Base-by-base conservation (phyloP, 2,888 invertebrate species). In the Holacanthella duospinosa region DNA sequence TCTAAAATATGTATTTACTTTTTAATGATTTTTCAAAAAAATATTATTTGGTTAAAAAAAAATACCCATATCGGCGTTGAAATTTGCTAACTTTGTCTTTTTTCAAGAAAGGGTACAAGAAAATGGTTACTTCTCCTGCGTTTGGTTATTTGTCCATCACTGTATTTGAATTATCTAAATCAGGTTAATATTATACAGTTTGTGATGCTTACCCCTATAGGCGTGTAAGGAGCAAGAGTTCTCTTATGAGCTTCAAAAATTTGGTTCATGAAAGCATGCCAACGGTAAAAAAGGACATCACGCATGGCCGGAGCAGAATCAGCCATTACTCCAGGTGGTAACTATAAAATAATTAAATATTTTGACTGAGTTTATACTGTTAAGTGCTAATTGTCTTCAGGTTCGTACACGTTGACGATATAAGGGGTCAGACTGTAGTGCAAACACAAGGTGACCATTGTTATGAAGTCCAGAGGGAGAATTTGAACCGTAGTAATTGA, bases 251-350 rank as follows among this genome's bases (percentile, higher is more conserved):
- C 81, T 70, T 83, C 82, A 81, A 89, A 90, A 43, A 90, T 78
- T 70, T 87, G 86, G 73, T 90, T 87, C 26, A 90, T 80, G 75
- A 83, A 86, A 0, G 86, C 82, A 74, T 91, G 90, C 87, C 87
- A 89, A 75, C 87, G 84, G 79, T 90, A 91, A 80, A 91, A 91
- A 27, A 87, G 78, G 0, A 90, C 90, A 78, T 91, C 91, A 1
- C 90, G 81, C 89, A 90, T 89, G 0, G 89, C 87, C 0, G 89
- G 89, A 0, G 88, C 84, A 0, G 87, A 84, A 75, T 90, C 90
- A 0, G 88, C 89, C 83, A 91, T 89, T 43, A 89, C 86, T 54
- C 87, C 85, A 74, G 87, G 88, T 58, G 84, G 83, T 78, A 90
- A 89, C 86, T 89, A 74, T 53, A 71, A n/a, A n/a, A n/a, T n/a